Percentiles rank a stretch among this genome's conserved stretches.
These are phyloP conservation scores for Pyrrhosoma nymphula DNA, from an alignment of 2,888 invertebrate genomes.

Conservation along the genomic window DNA sequence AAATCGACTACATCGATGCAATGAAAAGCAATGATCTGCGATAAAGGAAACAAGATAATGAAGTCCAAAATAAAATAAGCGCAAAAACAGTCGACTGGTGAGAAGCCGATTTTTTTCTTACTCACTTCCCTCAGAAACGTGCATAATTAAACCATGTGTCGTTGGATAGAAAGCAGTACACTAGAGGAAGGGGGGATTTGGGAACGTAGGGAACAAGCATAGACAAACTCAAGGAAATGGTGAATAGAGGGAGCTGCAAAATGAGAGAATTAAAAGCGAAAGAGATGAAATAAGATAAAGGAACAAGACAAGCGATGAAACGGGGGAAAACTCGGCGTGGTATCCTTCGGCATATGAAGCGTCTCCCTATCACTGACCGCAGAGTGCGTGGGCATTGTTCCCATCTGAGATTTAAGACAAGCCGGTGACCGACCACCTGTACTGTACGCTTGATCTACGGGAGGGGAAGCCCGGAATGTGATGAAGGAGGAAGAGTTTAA, in stretches of 20 bases:
- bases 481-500: too few species aligned
- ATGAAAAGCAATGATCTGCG: too few species aligned
- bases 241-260: neutral
- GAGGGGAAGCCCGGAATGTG: neutral
- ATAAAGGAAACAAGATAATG: neutral
- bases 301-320: neutral
- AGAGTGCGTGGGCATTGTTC: constrained; percentile 53
- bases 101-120: neutral
- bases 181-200: neutral
- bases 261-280: neutral
- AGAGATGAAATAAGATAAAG: neutral
- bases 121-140: too few species aligned
- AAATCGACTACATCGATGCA: too few species aligned
- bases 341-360: neutral
- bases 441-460: constrained; percentile 7
- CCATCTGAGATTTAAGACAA: constrained; percentile 62
- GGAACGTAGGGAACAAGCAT: neutral
- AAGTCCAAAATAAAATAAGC: neutral
- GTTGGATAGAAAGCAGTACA: neutral
- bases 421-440: constrained; percentile 21
- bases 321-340: neutral
- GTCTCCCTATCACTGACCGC: constrained; percentile 7
- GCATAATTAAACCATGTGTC: neutral
- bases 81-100: neutral
- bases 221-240: neutral